These are phyloP conservation scores for Eueides isabella DNA, from an alignment of 1,140 invertebrate species.

Conservation along the genomic window DNA sequence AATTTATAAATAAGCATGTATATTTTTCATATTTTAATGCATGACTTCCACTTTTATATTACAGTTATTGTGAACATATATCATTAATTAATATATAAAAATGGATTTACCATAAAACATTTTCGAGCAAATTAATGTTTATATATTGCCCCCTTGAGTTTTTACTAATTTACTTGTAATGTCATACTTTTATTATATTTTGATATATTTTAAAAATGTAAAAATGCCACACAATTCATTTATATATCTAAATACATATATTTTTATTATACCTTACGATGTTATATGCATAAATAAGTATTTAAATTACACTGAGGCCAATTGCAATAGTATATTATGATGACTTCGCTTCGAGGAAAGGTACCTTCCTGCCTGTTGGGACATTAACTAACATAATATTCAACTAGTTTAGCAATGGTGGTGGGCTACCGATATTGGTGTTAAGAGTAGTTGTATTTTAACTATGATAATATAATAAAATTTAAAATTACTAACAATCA, in stretches of 20 bases:
- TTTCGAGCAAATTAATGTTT: background rate
- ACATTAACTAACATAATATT: slow-evolving; percentile 73
- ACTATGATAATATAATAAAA: slow-evolving; percentile 50
- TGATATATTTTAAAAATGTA: slow-evolving; percentile 15
- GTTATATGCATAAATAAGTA: slow-evolving; percentile 26
- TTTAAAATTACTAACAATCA: slow-evolving; percentile 45
- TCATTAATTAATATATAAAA: background rate
- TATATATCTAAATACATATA: background rate
- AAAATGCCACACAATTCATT: slow-evolving; percentile 16
- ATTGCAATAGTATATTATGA: slow-evolving; percentile 52
- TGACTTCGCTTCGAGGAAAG: slow-evolving; percentile 79
- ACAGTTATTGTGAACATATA: background rate
- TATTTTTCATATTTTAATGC: slow-evolving; percentile 13
- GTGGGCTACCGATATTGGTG: slow-evolving; percentile 60
- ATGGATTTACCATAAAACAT: background rate
- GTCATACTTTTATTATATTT: background rate
- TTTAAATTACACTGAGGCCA: slow-evolving; percentile 27
- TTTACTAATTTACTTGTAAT: background rate
- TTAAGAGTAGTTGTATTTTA: slow-evolving; percentile 54
- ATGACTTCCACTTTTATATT: background rate
- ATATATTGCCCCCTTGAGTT: background rate
- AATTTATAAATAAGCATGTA: slow-evolving; percentile 26
- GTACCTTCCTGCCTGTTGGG: slow-evolving; percentile 83
- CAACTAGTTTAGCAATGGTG: slow-evolving; percentile 59
- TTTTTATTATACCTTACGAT: slow-evolving; percentile 28